Base-by-base conservation (phyloP, 2,113 vertebrate species). In the Istiophorus platypterus region DNA sequence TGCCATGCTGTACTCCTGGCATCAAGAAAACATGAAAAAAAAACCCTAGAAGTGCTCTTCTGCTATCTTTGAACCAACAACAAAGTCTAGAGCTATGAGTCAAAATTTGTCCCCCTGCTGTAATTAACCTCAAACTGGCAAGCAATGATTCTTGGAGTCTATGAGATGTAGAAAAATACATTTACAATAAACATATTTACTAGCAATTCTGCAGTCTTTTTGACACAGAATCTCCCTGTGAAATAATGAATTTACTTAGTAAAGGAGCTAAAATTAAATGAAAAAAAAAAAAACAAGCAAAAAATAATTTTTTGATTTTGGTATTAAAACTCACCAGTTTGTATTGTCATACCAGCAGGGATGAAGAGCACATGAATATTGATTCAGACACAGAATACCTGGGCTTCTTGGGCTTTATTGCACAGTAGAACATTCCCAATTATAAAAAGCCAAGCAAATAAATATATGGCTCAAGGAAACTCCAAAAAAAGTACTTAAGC, bases 31-130 rank as follows among this genome's bases (percentile, higher is more conserved):
- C 76, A 42, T 70, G 31, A 70, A 41, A 76, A 57, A 75, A 74
- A 67, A 70, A 81, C 59, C 18, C 59, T 47, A 84, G 52, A 82
- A 82, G 72, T 76, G 74, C 64, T 74, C 37, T 20, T 72, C 56
- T 65, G 51, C 57, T 63, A 52, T 72, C 45, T 69, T 82, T 69
- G 68, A 86, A 62, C 56, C 27, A 54, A 76, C 83, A 81, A 77
- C 58, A 81, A 78, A 82, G 69, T 85, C 24, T 62, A 20, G 26
- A 76, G 81, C 47, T 49, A 73, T 81, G 76, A 80, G 59, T 72
- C 74, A 84, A 85, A 78, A 85, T 81, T 7, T 67, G 58, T 66
- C 63, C 52, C 47, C n/a, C 22, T 62, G 74, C 72, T 76, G 54
- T 79, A 76, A 72, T 74, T 59, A 67, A 76, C 2, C 26, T 62